Conservation (phyloP, 1,140 invertebrate genomes). For the Aphelenchoides fujianensis region DNA sequence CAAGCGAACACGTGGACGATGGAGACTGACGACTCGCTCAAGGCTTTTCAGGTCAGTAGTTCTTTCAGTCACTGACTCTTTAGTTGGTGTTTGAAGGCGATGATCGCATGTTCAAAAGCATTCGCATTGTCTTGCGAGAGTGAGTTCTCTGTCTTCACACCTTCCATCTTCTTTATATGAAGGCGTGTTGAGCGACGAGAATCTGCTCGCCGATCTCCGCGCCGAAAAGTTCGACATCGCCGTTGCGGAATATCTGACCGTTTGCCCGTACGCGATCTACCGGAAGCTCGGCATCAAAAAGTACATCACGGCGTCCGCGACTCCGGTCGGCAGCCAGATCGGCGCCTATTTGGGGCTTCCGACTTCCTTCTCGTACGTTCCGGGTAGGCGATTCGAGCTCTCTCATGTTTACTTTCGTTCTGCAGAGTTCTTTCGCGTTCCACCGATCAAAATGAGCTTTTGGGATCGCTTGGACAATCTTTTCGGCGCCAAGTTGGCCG, state of each 20-base stretch:
- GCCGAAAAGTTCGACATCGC: constrained; percentile 32
- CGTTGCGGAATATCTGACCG: constrained; percentile 36
- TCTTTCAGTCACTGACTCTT: not conserved
- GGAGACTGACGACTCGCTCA: not conserved
- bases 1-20: not conserved
- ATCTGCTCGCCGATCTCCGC: constrained; percentile 17
- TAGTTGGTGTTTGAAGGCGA: not conserved
- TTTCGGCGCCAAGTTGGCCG: not conserved
- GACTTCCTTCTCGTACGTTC: constrained; percentile 28
- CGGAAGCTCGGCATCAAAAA: constrained; percentile 34
- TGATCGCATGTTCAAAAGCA: not conserved
- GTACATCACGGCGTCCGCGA: constrained; percentile 29
- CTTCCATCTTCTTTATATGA: not conserved
- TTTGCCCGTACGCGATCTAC: constrained; percentile 37
- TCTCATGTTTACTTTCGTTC: not conserved
- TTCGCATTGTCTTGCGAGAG: not conserved
- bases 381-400: constrained; percentile 36
- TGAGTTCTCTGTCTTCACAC: too few relatives aligned
- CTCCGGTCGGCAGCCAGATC: constrained; percentile 17
- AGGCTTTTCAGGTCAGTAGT: not conserved
- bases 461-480: not conserved
- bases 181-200: not conserved
- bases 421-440: constrained; percentile 10
- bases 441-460: not conserved
- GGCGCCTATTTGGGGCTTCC: constrained; percentile 25